phyloP scores from a whole-genome alignment of 2,797 vertebrate species.

The Melanotaenia trifasciata region DNA sequence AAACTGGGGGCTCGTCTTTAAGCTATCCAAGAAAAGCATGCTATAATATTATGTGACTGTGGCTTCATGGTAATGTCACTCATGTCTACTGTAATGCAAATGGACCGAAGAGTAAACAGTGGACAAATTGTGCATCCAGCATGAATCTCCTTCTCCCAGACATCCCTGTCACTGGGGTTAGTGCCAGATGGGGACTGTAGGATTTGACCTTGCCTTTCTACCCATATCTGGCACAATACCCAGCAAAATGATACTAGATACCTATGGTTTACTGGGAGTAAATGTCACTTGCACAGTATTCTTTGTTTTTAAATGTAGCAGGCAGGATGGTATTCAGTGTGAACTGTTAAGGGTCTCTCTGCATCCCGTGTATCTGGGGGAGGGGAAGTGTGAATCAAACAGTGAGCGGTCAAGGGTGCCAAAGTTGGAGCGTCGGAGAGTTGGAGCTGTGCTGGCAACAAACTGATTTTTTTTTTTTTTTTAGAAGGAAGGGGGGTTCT shows the following conservation, averaged over 20 bases:
- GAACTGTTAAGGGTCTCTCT: slow-evolving; percentile 23
- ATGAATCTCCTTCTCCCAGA: slow-evolving; percentile 75
- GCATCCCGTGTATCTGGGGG: slow-evolving; percentile 38
- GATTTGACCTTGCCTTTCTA: slow-evolving; percentile 69
- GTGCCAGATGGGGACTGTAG: slow-evolving; percentile 74
- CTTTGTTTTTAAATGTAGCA: slow-evolving; percentile 26
- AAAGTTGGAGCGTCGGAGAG: slow-evolving; percentile 57
- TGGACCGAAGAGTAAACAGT: slow-evolving; percentile 80
- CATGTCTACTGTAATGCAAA: slow-evolving; percentile 74
- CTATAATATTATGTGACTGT: slow-evolving; percentile 19
- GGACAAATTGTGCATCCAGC: slow-evolving; percentile 81
- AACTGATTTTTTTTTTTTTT: slow-evolving; percentile 4
- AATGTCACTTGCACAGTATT: slow-evolving; percentile 5
- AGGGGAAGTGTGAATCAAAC: slow-evolving; percentile 55
- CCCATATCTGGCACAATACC: slow-evolving; percentile 45
- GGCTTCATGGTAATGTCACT: slow-evolving; percentile 68
- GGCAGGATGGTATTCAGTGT: slow-evolving; percentile 11
- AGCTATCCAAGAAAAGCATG: slow-evolving; percentile 16
- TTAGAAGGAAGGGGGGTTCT: slow-evolving; percentile 21
- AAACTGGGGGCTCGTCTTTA: slow-evolving; percentile 11
- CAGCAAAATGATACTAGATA: not conserved
- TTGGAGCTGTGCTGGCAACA: slow-evolving; percentile 61
- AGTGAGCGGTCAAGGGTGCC: slow-evolving; percentile 66
- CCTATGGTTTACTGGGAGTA: slow-evolving; percentile 16
- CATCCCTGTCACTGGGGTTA: slow-evolving; percentile 61